Evolutionary conservation across 2,888 invertebrate genomes (phyloP).

Genomic region (Macrosoma leucophasiata): DNA sequence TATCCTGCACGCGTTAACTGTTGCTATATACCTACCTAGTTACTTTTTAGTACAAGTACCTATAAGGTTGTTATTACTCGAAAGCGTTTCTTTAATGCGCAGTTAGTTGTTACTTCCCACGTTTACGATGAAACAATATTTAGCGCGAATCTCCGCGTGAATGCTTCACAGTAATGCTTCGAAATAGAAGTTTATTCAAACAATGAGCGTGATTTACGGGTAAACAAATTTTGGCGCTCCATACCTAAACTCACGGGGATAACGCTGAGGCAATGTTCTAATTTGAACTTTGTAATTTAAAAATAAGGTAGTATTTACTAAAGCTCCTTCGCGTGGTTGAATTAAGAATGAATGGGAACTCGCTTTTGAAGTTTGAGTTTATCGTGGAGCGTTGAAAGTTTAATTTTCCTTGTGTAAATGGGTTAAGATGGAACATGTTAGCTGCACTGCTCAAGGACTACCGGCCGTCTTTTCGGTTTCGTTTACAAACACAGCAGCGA

Average conservation of each 20-base stretch:
- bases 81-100: conserved; percentile 36
- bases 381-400: conserved; percentile 33
- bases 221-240: conserved; percentile 59
- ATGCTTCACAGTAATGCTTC: conserved; percentile 59
- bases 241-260: conserved; percentile 39
- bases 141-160: conserved; percentile 42
- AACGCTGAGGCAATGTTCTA: conserved; percentile 17
- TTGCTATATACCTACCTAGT: too few relatives aligned
- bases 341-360: conserved; percentile 25
- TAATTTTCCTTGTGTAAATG: conserved; percentile 35
- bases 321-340: conserved; percentile 18
- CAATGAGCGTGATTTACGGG: conserved; percentile 69
- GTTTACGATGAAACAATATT: conserved; percentile 53
- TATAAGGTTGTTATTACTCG: conserved; percentile 27
- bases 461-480: conserved; percentile 40
- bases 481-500: conserved; percentile 62
- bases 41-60: too few relatives aligned
- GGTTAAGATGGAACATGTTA: conserved; percentile 57
- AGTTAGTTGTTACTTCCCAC: conserved; percentile 46
- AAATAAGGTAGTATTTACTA: conserved; percentile 26
- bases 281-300: conserved; percentile 34
- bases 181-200: conserved; percentile 70
- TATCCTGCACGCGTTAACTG: too few relatives aligned
- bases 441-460: conserved; percentile 63
- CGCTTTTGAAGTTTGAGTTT: conserved; percentile 36